These are phyloP conservation scores for Rhadinocentrus ornatus DNA, from an alignment of 2,797 vertebrate species.

Conservation along the genomic window DNA sequence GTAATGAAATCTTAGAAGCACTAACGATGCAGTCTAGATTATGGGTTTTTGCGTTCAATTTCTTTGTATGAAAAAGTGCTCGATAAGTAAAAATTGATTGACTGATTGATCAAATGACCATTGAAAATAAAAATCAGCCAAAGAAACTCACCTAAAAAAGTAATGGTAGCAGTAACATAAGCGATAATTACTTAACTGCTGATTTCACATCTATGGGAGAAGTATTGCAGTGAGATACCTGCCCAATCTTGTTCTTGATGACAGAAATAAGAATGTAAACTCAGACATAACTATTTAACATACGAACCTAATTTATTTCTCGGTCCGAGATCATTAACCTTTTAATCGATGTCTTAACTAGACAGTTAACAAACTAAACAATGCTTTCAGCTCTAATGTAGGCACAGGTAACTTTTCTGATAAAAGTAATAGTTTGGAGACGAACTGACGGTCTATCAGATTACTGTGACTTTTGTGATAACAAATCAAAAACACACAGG, in stretches of 20 bases:
- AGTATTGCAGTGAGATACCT: neutral
- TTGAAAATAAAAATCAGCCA: neutral
- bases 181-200: neutral
- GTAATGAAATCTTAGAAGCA: neutral
- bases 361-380: neutral
- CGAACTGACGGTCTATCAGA: neutral
- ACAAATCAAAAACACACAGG: neutral
- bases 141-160: neutral
- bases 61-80: too few species aligned
- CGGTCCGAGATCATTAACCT: neutral
- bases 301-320: too few species aligned
- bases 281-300: too few species aligned
- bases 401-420: neutral
- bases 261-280: too few species aligned
- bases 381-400: neutral
- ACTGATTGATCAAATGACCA: neutral
- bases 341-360: neutral
- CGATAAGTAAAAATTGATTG: too few species aligned
- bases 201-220: neutral
- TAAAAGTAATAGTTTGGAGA: neutral
- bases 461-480: neutral
- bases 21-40: neutral
- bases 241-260: neutral
- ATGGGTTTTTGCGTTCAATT: too few species aligned
- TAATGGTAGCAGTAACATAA: neutral